phyloP scores from a whole-genome alignment of 2,113 vertebrate species.

The Seriola rivoliana region DNA sequence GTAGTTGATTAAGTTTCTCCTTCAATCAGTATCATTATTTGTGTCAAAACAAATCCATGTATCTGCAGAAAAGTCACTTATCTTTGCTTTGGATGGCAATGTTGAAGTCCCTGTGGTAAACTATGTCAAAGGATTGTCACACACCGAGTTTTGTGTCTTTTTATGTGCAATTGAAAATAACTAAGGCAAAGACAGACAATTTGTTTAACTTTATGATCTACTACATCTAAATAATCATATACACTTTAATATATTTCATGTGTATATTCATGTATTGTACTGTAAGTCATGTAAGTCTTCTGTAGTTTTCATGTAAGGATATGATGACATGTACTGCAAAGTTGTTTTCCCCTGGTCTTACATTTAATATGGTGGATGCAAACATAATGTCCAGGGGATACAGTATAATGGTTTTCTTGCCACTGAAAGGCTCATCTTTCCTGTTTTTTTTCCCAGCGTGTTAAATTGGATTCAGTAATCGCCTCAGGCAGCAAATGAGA shows the following conservation, averaged over 20 bases:
- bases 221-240: not conserved
- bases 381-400: slow-evolving; percentile 55
- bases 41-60: not conserved
- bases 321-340: not conserved
- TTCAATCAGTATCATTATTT: not conserved
- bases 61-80: not conserved
- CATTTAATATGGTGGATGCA: slow-evolving; percentile 30
- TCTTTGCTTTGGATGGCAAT: not conserved
- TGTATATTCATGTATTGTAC: not conserved
- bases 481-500: slow-evolving; percentile 68
- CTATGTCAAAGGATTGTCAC: not conserved
- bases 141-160: not conserved
- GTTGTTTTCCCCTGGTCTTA: not conserved
- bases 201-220: not conserved
- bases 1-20: not conserved
- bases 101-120: not conserved
- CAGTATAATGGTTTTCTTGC: slow-evolving; percentile 41
- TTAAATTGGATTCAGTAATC: slow-evolving; percentile 74
- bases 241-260: not conserved
- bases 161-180: not conserved
- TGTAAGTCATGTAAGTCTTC: not conserved
- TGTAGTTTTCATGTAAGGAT: slow-evolving; percentile 7
- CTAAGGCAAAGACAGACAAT: not conserved
- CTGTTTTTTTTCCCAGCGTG: slow-evolving; percentile 49
- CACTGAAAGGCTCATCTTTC: slow-evolving; percentile 49